phyloP scores from a whole-genome alignment of 2,888 invertebrate genomes.

The Athalia rosae region DNA sequence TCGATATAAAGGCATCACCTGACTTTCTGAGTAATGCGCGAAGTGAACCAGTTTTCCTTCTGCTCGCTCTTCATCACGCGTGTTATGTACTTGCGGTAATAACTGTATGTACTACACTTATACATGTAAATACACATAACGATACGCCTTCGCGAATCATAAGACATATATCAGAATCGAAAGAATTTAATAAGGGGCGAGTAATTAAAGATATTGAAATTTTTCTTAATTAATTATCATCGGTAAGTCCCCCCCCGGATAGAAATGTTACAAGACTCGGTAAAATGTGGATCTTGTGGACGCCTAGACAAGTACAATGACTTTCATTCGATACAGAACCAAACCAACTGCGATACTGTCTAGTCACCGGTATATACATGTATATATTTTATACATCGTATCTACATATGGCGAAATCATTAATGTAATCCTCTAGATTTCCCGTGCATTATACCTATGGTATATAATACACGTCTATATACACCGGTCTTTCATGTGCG shows the following conservation, averaged over 20 bases:
- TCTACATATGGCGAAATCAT: constrained; percentile 32
- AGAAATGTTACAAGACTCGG: too few relatives aligned
- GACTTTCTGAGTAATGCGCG: constrained; percentile 3
- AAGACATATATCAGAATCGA: too few relatives aligned
- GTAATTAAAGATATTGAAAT: too few relatives aligned
- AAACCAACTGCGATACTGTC: constrained; percentile 13
- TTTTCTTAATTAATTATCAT: too few relatives aligned
- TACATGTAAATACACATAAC: too few relatives aligned
- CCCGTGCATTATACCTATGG: constrained; percentile 15
- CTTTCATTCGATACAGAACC: constrained; percentile 13
- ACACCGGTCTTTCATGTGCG: too few relatives aligned
- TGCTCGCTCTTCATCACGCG: too few relatives aligned
- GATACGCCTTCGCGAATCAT: too few relatives aligned
- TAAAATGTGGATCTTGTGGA: neutral
- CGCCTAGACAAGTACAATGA: constrained; percentile 18
- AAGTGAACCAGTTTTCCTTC: neutral
- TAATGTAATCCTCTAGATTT: constrained; percentile 18
- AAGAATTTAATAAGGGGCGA: too few relatives aligned
- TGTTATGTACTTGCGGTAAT: too few relatives aligned
- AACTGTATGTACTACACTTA: too few relatives aligned
- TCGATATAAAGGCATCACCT: constrained; percentile 12
- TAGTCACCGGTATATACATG: constrained; percentile 2
- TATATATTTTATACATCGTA: neutral
- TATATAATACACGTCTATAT: neutral
- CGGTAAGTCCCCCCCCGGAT: too few relatives aligned